Base-by-base conservation (phyloP, 2,797 vertebrate genomes). In the Streptopelia turtur region DNA sequence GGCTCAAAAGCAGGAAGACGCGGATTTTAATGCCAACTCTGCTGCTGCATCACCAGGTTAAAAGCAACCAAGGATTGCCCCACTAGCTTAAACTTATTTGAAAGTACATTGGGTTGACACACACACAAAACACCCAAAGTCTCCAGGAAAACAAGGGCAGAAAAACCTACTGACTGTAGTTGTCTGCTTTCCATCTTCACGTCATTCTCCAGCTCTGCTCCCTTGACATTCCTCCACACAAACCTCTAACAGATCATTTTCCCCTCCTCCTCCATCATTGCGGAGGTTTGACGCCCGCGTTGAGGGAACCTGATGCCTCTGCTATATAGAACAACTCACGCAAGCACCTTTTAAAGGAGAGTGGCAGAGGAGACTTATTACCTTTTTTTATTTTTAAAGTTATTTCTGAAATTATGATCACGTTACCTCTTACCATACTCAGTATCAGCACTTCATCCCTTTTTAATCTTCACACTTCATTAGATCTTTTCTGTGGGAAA, bases 211-310 rank as follows among this genome's bases (percentile, higher is more conserved):
- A 10, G 15, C n/a, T 31, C 85, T 85, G 94, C 27, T 83, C 53
- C 60, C 61, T 7, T 45, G 39, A 60, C 43, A n/a, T 76, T 85
- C 71, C 71, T 87, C 79, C 85, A 30, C 74, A 24, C 33, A 14
- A 39, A 52, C 43, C 16, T 63, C 28, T 1, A 71, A 41, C 45
- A 47, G 81, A 93, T 84, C 41, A 1, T 77, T 69, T 86, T 75
- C 53, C 89, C 66, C 35, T 65, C 28, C 63, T 87, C 64, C 87
- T 83, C 77, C 75, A 2, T 9, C 66, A 49, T 10, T 52, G 55
- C 18, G 75, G 89, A 63, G 52, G 24, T 76, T 83, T 63, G 81
- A 72, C 0, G 0, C 61, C 85, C 1, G 0, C 17, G 0, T 3
- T 12, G 70, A 64, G 76, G 88, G 59, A 80, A 90, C 28, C 50